phyloP scores from a whole-genome alignment of 2,888 invertebrate genomes.

The Sminthurides aquaticus region DNA sequence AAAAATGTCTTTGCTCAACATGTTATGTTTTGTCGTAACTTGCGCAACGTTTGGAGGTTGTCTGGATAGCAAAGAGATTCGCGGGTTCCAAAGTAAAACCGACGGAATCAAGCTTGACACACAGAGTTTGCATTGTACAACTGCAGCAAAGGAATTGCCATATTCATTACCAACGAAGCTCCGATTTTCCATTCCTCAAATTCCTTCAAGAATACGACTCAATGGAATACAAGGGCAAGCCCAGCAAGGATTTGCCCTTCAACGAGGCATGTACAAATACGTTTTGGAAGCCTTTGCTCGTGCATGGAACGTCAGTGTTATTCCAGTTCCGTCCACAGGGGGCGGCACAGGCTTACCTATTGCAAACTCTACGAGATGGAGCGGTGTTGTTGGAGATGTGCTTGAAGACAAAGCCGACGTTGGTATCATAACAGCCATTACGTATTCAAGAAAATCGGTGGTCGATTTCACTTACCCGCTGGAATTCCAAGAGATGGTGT shows the following conservation, averaged over 20 bases:
- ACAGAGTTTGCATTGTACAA: no score
- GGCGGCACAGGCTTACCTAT: slow-evolving; percentile 21
- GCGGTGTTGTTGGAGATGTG: slow-evolving; percentile 20
- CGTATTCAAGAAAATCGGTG: neutral
- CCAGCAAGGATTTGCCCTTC: neutral
- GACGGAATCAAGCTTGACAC: no score
- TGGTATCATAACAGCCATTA: slow-evolving; percentile 13
- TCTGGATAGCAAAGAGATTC: no score
- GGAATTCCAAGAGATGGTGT: neutral
- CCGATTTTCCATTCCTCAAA: neutral
- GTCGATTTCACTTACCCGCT: neutral
- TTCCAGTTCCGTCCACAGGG: neutral
- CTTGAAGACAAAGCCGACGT: slow-evolving; percentile 10
- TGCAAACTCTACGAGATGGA: slow-evolving; percentile 16
- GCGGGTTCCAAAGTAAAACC: no score
- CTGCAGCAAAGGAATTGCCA: no score
- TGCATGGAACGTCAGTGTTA: no score
- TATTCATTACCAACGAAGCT: neutral
- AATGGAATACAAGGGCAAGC: no score
- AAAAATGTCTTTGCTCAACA: no score
- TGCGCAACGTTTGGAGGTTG: no score
- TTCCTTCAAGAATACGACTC: neutral
- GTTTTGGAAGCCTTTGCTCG: neutral
- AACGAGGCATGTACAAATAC: slow-evolving; percentile 2
- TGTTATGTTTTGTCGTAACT: no score